phyloP scores from a whole-genome alignment of 1,140 invertebrate species.

The Habropoda laboriosa region DNA sequence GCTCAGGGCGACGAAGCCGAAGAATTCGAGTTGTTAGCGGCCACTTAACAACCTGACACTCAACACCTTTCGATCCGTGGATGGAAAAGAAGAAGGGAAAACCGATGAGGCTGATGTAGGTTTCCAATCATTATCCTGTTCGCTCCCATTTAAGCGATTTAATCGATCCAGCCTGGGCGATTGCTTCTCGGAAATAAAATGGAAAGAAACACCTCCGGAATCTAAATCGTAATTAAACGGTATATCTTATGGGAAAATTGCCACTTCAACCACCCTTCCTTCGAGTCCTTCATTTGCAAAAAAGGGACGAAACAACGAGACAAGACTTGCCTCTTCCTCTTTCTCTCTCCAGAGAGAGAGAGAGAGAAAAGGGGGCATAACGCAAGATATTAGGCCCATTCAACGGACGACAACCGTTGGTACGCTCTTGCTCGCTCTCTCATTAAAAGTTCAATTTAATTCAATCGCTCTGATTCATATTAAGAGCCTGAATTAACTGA shows the following conservation, averaged over 20 bases:
- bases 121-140: background rate
- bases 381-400: constrained; percentile 22
- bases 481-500: constrained; percentile 49
- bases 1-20: constrained; percentile 11
- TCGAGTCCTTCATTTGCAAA: too few relatives aligned
- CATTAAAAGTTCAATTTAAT: constrained; percentile 52
- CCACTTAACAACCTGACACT: constrained; percentile 46
- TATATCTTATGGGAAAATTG: too few relatives aligned
- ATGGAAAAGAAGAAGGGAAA: constrained; percentile 16
- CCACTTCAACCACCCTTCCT: too few relatives aligned
- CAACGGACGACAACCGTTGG: background rate
- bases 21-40: constrained; percentile 54
- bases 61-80: constrained; percentile 27
- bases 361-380: background rate
- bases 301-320: too few relatives aligned
- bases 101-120: background rate
- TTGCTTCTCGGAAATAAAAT: background rate
- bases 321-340: too few relatives aligned
- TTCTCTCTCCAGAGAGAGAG: too few relatives aligned
- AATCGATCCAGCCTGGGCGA: background rate
- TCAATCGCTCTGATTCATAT: constrained; percentile 50
- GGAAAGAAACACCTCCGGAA: background rate
- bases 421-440: constrained; percentile 3
- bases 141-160: background rate
- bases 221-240: too few relatives aligned